Conservation (phyloP, 2,888 invertebrate species). For the Tortricodes alternella region DNA sequence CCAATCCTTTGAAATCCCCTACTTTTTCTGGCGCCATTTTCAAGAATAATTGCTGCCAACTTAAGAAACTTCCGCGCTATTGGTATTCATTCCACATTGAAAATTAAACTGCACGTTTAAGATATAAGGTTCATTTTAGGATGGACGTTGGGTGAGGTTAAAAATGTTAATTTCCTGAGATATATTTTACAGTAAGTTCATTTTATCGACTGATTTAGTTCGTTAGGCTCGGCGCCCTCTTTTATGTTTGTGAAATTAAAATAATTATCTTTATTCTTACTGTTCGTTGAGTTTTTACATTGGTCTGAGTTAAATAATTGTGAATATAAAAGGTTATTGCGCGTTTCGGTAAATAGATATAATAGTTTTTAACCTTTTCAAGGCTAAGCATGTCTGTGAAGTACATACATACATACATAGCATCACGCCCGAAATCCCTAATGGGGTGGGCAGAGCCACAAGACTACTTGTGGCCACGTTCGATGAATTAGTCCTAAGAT, state of each 20-base stretch:
- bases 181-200: slow-evolving; percentile 51
- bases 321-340: too few relatives aligned
- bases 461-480: too few relatives aligned
- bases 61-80: slow-evolving; percentile 58
- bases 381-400: too few relatives aligned
- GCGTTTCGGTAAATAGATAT: too few relatives aligned
- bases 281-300: not conserved
- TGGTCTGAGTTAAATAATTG: too few relatives aligned
- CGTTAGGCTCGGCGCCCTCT: slow-evolving; percentile 32
- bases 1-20: slow-evolving; percentile 77
- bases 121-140: slow-evolving; percentile 31
- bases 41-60: slow-evolving; percentile 74
- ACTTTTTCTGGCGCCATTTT: slow-evolving; percentile 78
- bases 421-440: too few relatives aligned
- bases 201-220: slow-evolving; percentile 51
- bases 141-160: slow-evolving; percentile 35
- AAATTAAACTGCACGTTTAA: slow-evolving; percentile 36
- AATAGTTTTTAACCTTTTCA: too few relatives aligned
- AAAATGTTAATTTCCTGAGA: slow-evolving; percentile 58
- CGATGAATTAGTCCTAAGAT: too few relatives aligned
- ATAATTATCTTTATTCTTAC: not conserved
- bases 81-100: slow-evolving; percentile 24
- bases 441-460: too few relatives aligned
- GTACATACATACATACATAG: too few relatives aligned
- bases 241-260: slow-evolving; percentile 20